These are phyloP conservation scores for Megastigmus dorsalis DNA, from an alignment of 2,888 invertebrate species.

Conservation along the genomic window DNA sequence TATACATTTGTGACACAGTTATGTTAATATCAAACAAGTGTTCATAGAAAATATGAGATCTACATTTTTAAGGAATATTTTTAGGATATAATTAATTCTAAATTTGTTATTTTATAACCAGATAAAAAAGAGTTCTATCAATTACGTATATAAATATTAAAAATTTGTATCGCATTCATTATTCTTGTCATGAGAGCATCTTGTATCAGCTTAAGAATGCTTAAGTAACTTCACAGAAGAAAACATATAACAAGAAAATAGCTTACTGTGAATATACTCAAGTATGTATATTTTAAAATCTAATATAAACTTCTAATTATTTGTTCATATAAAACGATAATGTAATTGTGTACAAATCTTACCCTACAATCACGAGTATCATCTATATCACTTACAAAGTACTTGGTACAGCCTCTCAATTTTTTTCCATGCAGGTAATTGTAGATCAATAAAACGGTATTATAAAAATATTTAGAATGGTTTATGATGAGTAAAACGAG, in stretches of 20 bases:
- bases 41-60: background rate
- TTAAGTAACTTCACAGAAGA: no score
- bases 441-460: background rate
- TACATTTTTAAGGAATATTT: no score
- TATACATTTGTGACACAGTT: background rate
- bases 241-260: background rate
- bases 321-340: background rate
- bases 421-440: constrained; percentile 7
- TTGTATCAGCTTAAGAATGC: no score
- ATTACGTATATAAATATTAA: background rate
- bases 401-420: constrained; percentile 33
- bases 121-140: no score
- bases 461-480: constrained; percentile 58
- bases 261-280: background rate
- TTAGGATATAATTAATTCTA: background rate
- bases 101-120: background rate
- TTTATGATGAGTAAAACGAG: constrained; percentile 69
- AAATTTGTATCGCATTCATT: background rate
- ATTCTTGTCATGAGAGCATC: background rate
- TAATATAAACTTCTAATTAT: background rate
- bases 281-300: constrained; percentile 5
- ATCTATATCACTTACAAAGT: constrained; percentile 18
- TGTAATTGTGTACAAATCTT: constrained; percentile 17
- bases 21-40: background rate
- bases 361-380: constrained; percentile 23